Base-by-base conservation (phyloP, 2,113 vertebrate genomes). In the Notechis scutatus region DNA sequence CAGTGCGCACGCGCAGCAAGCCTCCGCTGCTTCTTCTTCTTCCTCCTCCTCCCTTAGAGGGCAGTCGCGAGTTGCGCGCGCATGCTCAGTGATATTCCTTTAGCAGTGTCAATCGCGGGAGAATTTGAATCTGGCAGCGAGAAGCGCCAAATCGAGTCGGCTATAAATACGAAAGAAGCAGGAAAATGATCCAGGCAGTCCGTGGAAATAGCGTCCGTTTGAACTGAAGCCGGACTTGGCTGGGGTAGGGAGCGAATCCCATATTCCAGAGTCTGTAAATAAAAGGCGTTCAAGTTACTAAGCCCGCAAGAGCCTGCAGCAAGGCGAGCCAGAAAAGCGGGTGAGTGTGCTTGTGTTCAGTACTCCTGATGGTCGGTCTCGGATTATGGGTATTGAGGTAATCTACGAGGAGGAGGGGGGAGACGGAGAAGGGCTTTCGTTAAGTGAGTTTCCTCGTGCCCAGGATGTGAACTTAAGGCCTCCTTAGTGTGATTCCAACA, bases 51-150 rank as follows among this genome's bases (percentile, higher is more conserved):
- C 26, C 24, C 20, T 20, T n/a, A n/a, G 21, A 21, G 34, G 3
- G 10, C 29, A 56, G 50, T 24, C 2, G 34, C 2, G 54, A 10
- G 0, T 23, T 15, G 24, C 18, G 6, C 5, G 88, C 88, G 92
- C 92, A 86, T 87, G 92, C 88, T 21, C 50, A 9, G 57, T 56
- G 20, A 42, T 18, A 21, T 45, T 56, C 11, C 1, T n/a, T 92
- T 61, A n/a, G 26, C 26, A 3, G 1, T 29, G 45, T 47, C 61
- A 86, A 56, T 24, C 94, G 97, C 97, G 97, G 95, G 95, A 91
- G 93, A 45, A 94, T 98, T 98, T 95, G 96, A 98, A 98, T 93
- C 23, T 87, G 0, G 0, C 90, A 0, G 94, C 92, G 93, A 45
- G 45, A 95, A 92, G 96, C 85, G 91, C 87, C n/a, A 89, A 91